These are phyloP conservation scores for Ispidina picta DNA, from an alignment of 2,797 vertebrate genomes.

Conservation along the genomic window DNA sequence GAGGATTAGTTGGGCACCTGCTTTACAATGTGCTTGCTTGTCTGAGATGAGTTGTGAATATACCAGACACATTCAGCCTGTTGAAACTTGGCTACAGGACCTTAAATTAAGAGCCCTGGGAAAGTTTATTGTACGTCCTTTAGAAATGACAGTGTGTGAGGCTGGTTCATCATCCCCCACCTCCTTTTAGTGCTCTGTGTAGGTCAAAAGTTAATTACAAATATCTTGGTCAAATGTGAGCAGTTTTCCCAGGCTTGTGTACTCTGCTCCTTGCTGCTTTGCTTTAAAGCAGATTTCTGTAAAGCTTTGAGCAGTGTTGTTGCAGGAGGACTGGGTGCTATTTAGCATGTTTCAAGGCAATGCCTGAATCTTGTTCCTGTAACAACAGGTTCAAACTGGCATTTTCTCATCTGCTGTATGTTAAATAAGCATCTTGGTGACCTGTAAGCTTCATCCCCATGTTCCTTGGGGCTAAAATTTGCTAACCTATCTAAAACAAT, in stretches of 20 bases:
- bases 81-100: not conserved
- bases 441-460: accelerated
- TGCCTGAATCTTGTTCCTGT: not conserved
- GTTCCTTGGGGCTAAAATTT: not conserved
- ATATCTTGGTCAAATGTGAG: not conserved
- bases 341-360: not conserved
- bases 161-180: not conserved
- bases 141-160: not conserved
- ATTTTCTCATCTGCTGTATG: not conserved
- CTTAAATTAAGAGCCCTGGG: not conserved
- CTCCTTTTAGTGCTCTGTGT: not conserved
- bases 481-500: not conserved
- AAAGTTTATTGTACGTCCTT: not conserved
- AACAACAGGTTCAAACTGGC: not conserved
- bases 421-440: not conserved
- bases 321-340: not conserved
- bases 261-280: not conserved
- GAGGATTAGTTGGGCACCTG: not conserved
- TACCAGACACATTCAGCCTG: not conserved
- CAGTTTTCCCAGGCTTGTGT: not conserved
- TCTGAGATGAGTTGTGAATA: not conserved
- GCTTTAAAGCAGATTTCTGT: not conserved
- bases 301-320: not conserved
- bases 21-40: not conserved
- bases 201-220: not conserved